Evolutionary conservation across 1,140 invertebrate genomes (phyloP).

Genomic region (Reticulitermes speratus): DNA sequence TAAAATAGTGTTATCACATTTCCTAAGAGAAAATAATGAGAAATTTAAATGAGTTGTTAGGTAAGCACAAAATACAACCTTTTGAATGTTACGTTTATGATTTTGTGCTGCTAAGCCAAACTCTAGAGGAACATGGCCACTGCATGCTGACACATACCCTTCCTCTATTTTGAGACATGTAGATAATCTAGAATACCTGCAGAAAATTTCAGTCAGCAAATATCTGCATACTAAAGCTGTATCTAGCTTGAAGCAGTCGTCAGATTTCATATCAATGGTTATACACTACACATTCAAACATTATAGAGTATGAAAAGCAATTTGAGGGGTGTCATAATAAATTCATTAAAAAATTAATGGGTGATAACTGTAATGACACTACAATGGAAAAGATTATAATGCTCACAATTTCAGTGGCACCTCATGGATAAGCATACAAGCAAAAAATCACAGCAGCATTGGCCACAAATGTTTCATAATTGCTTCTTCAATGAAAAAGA

Average conservation of each 20-base stretch:
- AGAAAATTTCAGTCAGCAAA: not conserved
- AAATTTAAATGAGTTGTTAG: not conserved
- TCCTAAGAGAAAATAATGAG: not conserved
- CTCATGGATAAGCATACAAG: not conserved
- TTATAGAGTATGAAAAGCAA: not conserved
- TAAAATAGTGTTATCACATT: constrained; percentile 12
- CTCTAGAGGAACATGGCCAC: not conserved
- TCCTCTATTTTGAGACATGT: not conserved
- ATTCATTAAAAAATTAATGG: not conserved
- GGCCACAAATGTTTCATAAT: not conserved
- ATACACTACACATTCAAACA: not conserved
- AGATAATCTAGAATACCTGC: not conserved
- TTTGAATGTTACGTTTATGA: not conserved
- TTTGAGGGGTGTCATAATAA: not conserved
- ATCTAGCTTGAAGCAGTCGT: not conserved
- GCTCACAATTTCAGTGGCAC: not conserved
- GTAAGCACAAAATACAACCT: not conserved
- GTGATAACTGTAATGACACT: not conserved
- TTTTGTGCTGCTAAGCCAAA: not conserved
- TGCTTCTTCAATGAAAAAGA: not conserved
- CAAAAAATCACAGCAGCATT: not conserved
- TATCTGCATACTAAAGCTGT: not conserved
- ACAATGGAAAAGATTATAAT: not conserved
- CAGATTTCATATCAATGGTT: not conserved
- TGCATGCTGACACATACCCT: not conserved